phyloP scores from a whole-genome alignment of 1,140 invertebrate genomes.

The Eumaeus atala region DNA sequence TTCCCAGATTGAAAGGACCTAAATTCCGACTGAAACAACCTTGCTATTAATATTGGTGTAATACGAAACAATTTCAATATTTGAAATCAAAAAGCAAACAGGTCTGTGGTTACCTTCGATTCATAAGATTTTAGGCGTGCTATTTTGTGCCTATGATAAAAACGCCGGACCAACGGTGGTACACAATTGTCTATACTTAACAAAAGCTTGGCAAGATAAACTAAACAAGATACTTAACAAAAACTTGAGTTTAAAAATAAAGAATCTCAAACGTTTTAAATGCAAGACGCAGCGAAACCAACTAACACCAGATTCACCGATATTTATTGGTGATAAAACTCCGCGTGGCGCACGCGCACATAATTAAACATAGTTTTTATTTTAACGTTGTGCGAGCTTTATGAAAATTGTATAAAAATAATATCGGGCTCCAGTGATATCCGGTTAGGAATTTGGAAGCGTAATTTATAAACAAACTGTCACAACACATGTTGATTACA shows the following conservation, averaged over 20 bases:
- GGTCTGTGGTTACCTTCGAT: too few species aligned
- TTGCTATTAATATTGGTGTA: neutral
- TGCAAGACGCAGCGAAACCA: slow-evolving; percentile 31
- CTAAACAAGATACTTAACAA: too few species aligned
- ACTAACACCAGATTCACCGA: slow-evolving; percentile 45
- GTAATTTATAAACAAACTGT: slow-evolving; percentile 51
- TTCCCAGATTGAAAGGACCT: slow-evolving; percentile 4
- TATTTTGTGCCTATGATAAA: too few species aligned
- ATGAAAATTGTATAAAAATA: slow-evolving; percentile 38
- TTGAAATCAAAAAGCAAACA: neutral
- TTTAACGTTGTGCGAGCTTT: slow-evolving; percentile 24
- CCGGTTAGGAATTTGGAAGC: slow-evolving; percentile 44
- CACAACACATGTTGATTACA: slow-evolving; percentile 46
- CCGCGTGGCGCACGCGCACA: slow-evolving; percentile 27
- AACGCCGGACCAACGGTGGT: too few species aligned
- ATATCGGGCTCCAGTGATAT: slow-evolving; percentile 51
- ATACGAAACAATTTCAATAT: neutral
- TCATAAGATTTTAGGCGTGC: too few species aligned
- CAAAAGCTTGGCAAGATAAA: too few species aligned
- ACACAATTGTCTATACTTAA: too few species aligned
- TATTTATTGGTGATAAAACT: slow-evolving; percentile 63
- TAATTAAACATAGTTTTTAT: slow-evolving; percentile 39
- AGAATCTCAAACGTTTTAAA: slow-evolving; percentile 32
- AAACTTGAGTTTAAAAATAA: too few species aligned
- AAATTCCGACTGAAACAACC: neutral